A percentile compares a stretch with the other conserved stretches of the same genome.
phyloP scores from a whole-genome alignment of 2,888 invertebrate genomes.

The Acanthosoma haemorrhoidale region DNA sequence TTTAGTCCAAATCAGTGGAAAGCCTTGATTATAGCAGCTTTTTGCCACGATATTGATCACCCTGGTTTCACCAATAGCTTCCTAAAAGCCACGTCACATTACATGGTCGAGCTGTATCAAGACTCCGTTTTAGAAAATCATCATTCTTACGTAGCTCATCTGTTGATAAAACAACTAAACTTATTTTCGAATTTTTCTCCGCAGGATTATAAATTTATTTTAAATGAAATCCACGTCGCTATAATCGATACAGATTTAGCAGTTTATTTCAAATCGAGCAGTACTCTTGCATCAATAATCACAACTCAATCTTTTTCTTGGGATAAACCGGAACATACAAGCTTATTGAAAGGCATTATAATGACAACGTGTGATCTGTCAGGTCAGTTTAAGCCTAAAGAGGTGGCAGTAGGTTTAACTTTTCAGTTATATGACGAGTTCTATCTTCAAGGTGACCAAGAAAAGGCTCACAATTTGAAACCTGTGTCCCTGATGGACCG shows the following conservation, averaged over 20 bases:
- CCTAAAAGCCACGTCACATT: not conserved
- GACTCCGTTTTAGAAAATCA: conserved; percentile 15
- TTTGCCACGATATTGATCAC: conserved; percentile 27
- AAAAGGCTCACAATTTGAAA: not conserved
- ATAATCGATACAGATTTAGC: conserved; percentile 20
- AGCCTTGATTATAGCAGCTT: not conserved
- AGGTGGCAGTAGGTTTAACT: not conserved
- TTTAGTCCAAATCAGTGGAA: not conserved
- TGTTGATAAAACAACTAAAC: not conserved
- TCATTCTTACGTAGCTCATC: not conserved
- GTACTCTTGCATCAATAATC: not conserved
- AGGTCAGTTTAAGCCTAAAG: not conserved
- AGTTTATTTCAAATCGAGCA: not conserved
- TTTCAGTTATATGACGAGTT: not conserved
- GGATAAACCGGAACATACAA: not conserved
- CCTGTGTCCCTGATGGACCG: conserved; percentile 19
- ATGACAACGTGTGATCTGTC: conserved; percentile 22
- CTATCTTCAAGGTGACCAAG: conserved; percentile 12
- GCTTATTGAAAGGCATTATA: not conserved
- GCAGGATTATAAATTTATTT: not conserved
- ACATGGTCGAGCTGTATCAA: conserved; percentile 6
- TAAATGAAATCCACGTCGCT: not conserved
- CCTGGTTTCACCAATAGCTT: conserved; percentile 20
- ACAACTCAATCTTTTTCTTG: not conserved
- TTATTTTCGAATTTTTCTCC: not conserved